Percentiles rank a stretch among this genome's conserved stretches.
phyloP scores from a whole-genome alignment of 2,888 invertebrate genomes.

The Drosophila fulvimacula region DNA sequence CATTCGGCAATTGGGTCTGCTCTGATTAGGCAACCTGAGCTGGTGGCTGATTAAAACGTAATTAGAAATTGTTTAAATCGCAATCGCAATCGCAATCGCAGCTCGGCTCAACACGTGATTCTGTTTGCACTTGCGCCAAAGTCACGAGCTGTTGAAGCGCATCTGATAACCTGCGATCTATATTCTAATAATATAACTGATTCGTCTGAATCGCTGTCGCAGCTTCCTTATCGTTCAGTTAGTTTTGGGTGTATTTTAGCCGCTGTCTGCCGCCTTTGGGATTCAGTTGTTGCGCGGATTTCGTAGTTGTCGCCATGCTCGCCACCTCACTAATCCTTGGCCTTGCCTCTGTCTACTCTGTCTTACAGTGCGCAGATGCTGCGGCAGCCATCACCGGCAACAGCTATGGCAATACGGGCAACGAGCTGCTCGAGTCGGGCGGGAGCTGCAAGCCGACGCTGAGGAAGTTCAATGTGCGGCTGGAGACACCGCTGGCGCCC shows the following conservation, averaged over 20 bases:
- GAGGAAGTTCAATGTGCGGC: constrained; percentile 81
- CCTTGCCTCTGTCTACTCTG: constrained; percentile 40
- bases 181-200: constrained; percentile 26
- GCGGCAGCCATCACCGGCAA: constrained; percentile 36
- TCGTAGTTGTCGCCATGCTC: constrained; percentile 50
- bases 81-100: constrained; percentile 15
- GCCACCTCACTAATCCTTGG: constrained; percentile 54
- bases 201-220: not conserved
- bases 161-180: constrained; percentile 39
- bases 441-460: constrained; percentile 61
- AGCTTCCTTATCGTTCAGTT: constrained; percentile 20
- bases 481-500: constrained; percentile 85
- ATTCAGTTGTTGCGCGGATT: constrained; percentile 52
- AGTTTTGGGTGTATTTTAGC: constrained; percentile 46
- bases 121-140: constrained; percentile 49
- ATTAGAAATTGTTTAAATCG: constrained; percentile 1
- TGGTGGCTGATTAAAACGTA: constrained; percentile 19
- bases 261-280: constrained; percentile 16
- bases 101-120: constrained; percentile 60
- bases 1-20: constrained; percentile 9
- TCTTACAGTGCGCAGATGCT: constrained; percentile 77
- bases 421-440: constrained; percentile 52
- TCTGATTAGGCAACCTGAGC: constrained; percentile 11
- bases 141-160: constrained; percentile 48
- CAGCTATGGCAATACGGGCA: constrained; percentile 47